Evolutionary conservation across 2,113 vertebrate genomes (phyloP), one percentile per base, ranked within the genome.

Genomic region (Loxodonta africana): DNA sequence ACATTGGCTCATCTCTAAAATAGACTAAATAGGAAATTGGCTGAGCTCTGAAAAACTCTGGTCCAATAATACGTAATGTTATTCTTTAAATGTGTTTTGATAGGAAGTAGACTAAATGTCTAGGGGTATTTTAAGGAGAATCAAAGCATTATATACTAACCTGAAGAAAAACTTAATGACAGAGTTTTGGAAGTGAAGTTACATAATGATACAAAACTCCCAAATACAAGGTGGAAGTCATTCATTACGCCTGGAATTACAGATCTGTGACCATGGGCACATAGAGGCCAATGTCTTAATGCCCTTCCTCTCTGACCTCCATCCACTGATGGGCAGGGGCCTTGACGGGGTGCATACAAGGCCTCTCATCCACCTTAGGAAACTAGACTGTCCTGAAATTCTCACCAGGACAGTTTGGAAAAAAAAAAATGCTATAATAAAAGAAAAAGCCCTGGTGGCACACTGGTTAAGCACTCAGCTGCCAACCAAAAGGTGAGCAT

Each of bases 21-120:
- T 18, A 96, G 87, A 96, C 86, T 95, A 95, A 96, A 88, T 83
- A 90, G 60, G 46, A 93, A 97, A 95, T 53, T 94, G 86, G 78
- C 87, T 83, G 41, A 20, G 28, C 44, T 71, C 46, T 74, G 46
- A 28, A 78, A 96, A 80, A 73, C 33, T 77, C 60, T 23, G 37
- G n/a, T 26, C 81, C 73, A 92, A 67, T 60, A 90, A 73, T 33
- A 87, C 1, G 7, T 80, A 78, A 93, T 81, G 78, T 80, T 93
- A 90, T 81, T 95, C 82, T 95, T 67, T 57, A 83, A 48, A 44
- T 74, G 53, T 88, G 82, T 93, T 95, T 90, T 96, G 74, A 88
- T 69, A 81, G 77, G 90, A 81, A 93, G 78, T 53, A 93, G 69
- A 87, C 30, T 20, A 83, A 73, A 94, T 6, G 1, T 88, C 41